phyloP scores from a whole-genome alignment of 2,113 vertebrate genomes.

The Grantiella picta region DNA sequence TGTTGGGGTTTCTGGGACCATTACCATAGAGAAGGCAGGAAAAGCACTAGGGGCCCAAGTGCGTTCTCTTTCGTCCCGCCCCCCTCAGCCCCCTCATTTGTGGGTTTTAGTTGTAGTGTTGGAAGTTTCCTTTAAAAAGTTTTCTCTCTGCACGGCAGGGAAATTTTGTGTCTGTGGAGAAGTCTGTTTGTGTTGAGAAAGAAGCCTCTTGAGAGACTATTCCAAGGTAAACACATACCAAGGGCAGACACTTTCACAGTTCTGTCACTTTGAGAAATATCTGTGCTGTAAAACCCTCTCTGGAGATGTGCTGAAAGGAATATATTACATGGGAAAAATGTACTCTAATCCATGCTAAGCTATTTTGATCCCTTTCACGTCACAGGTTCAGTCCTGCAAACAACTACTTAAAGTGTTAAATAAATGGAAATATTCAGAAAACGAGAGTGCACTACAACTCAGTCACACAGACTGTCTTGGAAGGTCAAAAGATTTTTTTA shows the following conservation, averaged over 20 bases:
- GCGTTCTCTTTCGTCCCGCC: too few relatives aligned
- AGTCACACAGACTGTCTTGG: neutral
- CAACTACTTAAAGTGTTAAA: neutral
- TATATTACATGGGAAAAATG: neutral
- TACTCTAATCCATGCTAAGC: neutral
- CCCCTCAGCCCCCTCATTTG: too few relatives aligned
- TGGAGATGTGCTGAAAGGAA: neutral
- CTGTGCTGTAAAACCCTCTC: neutral
- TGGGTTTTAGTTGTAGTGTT: neutral
- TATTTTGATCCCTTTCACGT: neutral
- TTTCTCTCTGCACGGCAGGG: neutral
- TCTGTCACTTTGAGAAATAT: neutral
- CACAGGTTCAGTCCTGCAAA: neutral
- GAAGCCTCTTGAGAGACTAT: neutral
- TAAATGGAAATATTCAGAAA: neutral
- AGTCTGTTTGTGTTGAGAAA: neutral
- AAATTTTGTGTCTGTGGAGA: neutral
- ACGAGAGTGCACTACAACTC: neutral
- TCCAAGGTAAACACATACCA: neutral
- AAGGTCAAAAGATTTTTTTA: neutral
- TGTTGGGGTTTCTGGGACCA: neutral
- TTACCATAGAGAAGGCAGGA: neutral
- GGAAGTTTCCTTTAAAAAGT: neutral
- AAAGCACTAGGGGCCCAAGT: neutral
- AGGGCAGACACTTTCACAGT: neutral